Conservation (phyloP, 2,797 vertebrate genomes). For the Karalla daura region DNA sequence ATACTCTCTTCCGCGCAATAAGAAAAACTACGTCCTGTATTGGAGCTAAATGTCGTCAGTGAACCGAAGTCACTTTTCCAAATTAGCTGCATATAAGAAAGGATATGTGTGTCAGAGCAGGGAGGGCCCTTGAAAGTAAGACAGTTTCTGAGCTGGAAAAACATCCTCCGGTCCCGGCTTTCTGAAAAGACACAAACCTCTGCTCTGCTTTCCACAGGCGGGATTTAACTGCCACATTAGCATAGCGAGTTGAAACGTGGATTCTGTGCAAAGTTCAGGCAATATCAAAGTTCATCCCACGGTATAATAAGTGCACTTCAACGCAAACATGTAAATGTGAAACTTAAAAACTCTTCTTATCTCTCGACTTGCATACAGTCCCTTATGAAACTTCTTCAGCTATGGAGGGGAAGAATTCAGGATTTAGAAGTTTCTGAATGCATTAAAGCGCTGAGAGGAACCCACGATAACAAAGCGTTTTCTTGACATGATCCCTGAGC, state of each 20-base stretch:
- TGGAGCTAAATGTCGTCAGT: conserved; percentile 1
- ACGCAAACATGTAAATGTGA: not conserved
- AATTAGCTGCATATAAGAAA: conserved; percentile 12
- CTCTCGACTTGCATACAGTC: not conserved
- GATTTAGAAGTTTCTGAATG: not conserved
- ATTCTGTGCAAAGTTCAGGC: not conserved
- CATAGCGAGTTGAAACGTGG: not conserved
- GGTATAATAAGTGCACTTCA: not conserved
- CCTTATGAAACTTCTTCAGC: not conserved
- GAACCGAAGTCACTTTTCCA: not conserved
- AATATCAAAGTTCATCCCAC: not conserved
- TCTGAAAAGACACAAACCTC: not conserved
- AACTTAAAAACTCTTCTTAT: not conserved
- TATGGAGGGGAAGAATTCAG: not conserved
- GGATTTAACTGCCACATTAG: not conserved
- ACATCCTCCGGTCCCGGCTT: conserved; percentile 4
- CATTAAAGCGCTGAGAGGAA: not conserved
- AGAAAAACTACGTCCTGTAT: not conserved
- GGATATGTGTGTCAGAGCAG: not conserved
- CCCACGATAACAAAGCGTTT: not conserved
- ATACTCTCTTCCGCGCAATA: not conserved
- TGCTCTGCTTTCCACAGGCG: not conserved
- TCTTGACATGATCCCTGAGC: not conserved
- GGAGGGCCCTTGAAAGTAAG: not conserved
- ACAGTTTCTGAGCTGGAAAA: conserved; percentile 17